A percentile compares a stretch with the other conserved stretches of the same genome.
Conservation (phyloP, 2,888 invertebrate genomes). For the Pyralis farinalis region DNA sequence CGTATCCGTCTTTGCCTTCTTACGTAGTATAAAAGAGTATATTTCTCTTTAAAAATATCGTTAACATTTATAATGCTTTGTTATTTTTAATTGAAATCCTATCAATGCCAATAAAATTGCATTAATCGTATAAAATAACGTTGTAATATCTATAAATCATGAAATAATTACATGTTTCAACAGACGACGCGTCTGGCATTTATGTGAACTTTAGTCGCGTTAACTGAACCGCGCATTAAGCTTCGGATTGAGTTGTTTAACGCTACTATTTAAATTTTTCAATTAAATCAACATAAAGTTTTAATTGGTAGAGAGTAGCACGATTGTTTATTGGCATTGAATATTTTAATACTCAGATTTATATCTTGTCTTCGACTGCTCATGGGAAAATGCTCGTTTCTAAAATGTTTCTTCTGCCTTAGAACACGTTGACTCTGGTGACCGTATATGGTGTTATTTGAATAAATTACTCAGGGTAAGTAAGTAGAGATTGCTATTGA, state of each 20-base stretch:
- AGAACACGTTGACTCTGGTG: background rate
- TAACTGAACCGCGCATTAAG: conserved; percentile 21
- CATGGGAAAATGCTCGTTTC: conserved; percentile 9
- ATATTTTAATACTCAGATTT: conserved; percentile 23
- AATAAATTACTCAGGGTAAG: background rate
- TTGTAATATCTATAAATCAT: background rate
- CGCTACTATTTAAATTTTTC: conserved; percentile 47
- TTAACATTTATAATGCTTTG: too few relatives aligned
- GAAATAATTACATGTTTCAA: background rate
- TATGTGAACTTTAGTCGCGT: background rate
- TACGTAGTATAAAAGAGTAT: too few relatives aligned
- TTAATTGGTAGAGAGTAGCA: conserved; percentile 39
- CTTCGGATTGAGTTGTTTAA: conserved; percentile 18
- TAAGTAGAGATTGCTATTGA: background rate
- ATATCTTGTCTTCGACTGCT: conserved; percentile 24
- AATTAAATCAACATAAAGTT: conserved; percentile 46
- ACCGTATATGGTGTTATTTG: background rate
- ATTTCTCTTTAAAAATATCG: too few relatives aligned
- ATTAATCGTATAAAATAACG: background rate
- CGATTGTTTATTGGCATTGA: conserved; percentile 26
- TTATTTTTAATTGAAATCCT: too few relatives aligned
- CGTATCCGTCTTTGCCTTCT: too few relatives aligned
- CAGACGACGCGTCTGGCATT: conserved; percentile 16
- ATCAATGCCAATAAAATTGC: too few relatives aligned
- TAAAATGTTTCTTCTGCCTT: background rate